A percentile compares a stretch with the other conserved stretches of the same genome.
Conservation (phyloP, 2,797 vertebrate genomes). For the Okamejei kenojei region DNA sequence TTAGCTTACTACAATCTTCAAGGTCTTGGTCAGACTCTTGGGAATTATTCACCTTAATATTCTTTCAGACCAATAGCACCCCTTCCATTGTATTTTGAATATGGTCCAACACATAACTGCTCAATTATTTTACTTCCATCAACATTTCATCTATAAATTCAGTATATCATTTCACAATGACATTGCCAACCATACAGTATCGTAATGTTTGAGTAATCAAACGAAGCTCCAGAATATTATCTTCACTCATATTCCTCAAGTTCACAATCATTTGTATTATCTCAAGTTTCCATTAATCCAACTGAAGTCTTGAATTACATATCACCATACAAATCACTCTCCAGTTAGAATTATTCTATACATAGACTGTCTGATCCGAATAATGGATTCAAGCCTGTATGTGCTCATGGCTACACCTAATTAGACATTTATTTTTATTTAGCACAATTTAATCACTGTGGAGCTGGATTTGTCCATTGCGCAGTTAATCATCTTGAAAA, state of each 20-base stretch:
- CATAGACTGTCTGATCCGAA: neutral
- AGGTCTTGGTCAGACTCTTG: too few relatives aligned
- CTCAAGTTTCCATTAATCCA: neutral
- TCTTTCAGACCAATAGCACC: too few relatives aligned
- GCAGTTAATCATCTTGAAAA: neutral
- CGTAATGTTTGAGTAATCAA: neutral
- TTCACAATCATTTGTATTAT: neutral
- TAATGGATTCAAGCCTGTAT: neutral
- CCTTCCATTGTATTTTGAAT: too few relatives aligned
- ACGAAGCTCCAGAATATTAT: neutral
- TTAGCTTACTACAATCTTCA: too few relatives aligned
- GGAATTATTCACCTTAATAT: too few relatives aligned
- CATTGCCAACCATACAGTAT: neutral
- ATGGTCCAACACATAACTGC: too few relatives aligned
- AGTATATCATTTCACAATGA: neutral
- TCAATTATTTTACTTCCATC: too few relatives aligned
- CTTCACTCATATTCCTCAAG: neutral
- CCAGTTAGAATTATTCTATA: neutral
- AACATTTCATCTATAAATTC: neutral
- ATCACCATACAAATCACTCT: neutral
- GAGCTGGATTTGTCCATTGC: neutral
- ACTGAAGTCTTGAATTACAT: neutral
- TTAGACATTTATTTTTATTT: conserved; percentile 8
- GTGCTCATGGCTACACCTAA: neutral
- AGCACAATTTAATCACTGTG: neutral